Conservation (phyloP, 2,113 vertebrate species). For the Trichomycterus rosablanca region DNA sequence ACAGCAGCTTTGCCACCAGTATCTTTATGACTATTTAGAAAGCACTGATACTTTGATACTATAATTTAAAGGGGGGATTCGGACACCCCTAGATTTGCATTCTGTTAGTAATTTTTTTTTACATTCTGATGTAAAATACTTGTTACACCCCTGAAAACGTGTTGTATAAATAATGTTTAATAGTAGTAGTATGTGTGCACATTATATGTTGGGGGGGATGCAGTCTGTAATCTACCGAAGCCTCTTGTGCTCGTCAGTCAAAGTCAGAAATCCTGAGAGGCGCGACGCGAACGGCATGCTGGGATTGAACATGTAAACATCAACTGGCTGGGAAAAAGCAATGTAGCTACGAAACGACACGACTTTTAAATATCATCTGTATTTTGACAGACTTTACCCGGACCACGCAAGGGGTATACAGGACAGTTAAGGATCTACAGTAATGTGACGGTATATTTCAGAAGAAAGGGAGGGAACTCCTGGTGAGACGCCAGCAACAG, state of each 20-base stretch:
- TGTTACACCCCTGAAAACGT: too few species aligned
- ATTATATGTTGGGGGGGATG: background rate
- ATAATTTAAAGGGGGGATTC: too few species aligned
- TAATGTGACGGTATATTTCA: constrained; percentile 13
- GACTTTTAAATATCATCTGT: background rate
- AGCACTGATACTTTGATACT: too few species aligned
- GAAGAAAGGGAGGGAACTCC: constrained; percentile 28
- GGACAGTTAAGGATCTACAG: too few species aligned
- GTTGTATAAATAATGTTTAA: too few species aligned
- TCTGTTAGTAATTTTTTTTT: too few species aligned
- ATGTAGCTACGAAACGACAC: constrained; percentile 13
- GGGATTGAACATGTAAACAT: constrained; percentile 45
- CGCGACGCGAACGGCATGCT: constrained; percentile 42
- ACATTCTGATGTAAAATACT: too few species aligned
- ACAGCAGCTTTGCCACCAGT: too few species aligned
- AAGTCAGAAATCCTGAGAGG: constrained; percentile 29
- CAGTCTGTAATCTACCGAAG: background rate
- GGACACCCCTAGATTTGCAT: too few species aligned
- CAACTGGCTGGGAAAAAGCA: constrained; percentile 32
- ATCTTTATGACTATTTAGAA: too few species aligned
- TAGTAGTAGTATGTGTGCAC: too few species aligned
- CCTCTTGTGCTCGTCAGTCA: constrained; percentile 25
- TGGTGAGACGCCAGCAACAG: constrained; percentile 32
- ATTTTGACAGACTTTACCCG: background rate
- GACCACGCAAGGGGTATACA: background rate